Evolutionary conservation across 2,888 invertebrate genomes (phyloP).

Genomic region (Ditula angustiorana): DNA sequence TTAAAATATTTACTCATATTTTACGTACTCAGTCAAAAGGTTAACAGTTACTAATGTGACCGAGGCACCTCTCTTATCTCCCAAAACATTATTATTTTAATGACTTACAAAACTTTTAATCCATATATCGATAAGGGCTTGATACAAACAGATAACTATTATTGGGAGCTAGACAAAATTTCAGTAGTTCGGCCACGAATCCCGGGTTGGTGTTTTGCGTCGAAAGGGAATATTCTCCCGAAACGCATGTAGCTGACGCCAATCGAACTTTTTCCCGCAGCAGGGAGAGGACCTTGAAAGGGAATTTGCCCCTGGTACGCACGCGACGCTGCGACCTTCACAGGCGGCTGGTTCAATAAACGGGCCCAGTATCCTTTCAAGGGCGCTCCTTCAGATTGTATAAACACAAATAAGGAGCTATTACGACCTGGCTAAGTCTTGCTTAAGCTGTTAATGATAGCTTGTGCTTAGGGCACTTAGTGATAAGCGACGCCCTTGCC

Average conservation of each 20-base stretch:
- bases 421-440: conserved; percentile 43
- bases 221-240: too few species aligned
- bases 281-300: conserved; percentile 45
- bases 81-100: conserved; percentile 43
- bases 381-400: conserved; percentile 61
- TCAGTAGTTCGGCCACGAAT: too few species aligned
- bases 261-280: conserved; percentile 22
- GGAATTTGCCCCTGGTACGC: conserved; percentile 49
- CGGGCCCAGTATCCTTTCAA: conserved; percentile 63
- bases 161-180: too few species aligned
- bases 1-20: not conserved
- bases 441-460: not conserved
- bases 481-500: not conserved
- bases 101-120: conserved; percentile 46
- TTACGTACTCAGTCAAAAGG: not conserved
- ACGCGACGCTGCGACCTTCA: conserved; percentile 60
- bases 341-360: conserved; percentile 68
- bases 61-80: conserved; percentile 53
- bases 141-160: not conserved
- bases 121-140: conserved; percentile 32
- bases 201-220: too few species aligned
- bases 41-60: conserved; percentile 2
- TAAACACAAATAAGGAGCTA: conserved; percentile 49
- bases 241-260: conserved; percentile 6
- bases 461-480: not conserved